Base-by-base conservation (phyloP, 2,113 vertebrate species). In the Clarias macrocephalus region DNA sequence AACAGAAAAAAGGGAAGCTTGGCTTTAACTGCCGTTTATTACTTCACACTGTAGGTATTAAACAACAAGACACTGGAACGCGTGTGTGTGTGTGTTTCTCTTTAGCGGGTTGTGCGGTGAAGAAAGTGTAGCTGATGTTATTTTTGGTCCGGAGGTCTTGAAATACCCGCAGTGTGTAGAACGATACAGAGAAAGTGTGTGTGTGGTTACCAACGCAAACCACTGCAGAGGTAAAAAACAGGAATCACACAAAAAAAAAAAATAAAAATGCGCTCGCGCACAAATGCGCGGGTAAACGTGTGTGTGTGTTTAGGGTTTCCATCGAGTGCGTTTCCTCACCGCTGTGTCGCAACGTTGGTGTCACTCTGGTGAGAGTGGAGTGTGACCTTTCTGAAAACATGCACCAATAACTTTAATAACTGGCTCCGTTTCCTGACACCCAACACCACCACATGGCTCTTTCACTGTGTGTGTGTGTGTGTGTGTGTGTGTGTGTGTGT, bases 21-120 rank as follows among this genome's bases (percentile, higher is more conserved):
- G 4, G 7, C 19, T 37, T 16, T 12, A 70, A 56, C 19, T 28
- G 82, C 82, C 66, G 82, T 84, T 84, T 84, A 57, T 84, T 84
- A 33, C 82, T 72, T 84, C 82, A 84, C 18, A 33, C 7, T 19
- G 54, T 6, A 21, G n/a, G 54, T 60, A 30, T 12, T 60, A 37
- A 62, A 60, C 56, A 80, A 80, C 56, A 80, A 80, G 56, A 30
- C 54, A 5, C 10, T 77, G 48, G 42, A 48, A 23, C 18, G 54
- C 30, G 30, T 63, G 80, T 82, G 59, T 63, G 59, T 82, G 73
- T 87, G 86, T 80, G 79, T 88, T 12, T 19, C 8, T 87, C 28
- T 84, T 83, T 73, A 84, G 83, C 82, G 62, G 59, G 42, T 2
- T 82, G 13, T 83, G 81, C 10, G 81, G 81, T 83, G 15, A 66